phyloP scores from a whole-genome alignment of 2,113 vertebrate genomes.

The Reinhardtius hippoglossoides region DNA sequence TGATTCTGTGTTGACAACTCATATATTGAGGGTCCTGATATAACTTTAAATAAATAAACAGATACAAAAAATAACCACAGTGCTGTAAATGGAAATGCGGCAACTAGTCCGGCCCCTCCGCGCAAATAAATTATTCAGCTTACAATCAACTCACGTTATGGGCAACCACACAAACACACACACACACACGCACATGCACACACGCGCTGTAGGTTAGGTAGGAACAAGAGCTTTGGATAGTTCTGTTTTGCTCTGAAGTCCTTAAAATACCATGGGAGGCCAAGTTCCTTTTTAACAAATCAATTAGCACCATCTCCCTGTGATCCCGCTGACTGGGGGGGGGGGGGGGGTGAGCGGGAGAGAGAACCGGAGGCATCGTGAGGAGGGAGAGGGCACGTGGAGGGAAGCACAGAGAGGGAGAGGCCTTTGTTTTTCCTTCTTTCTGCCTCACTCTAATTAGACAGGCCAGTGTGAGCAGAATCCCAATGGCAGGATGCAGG shows the following conservation, averaged over 20 bases:
- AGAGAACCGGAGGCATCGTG: conserved; percentile 31
- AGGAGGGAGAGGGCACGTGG: conserved; percentile 51
- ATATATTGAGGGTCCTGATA: conserved; percentile 22
- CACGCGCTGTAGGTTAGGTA: conserved; percentile 18
- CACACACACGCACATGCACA: not conserved
- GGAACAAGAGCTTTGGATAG: not conserved
- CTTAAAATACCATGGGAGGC: conserved; percentile 38
- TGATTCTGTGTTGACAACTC: conserved; percentile 39
- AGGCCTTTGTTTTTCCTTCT: conserved; percentile 69
- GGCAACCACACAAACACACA: not conserved
- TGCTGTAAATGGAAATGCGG: conserved; percentile 45
- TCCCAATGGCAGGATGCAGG: conserved; percentile 66
- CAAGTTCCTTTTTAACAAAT: conserved; percentile 68
- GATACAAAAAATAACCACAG: conserved; percentile 13
- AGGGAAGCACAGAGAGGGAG: conserved; percentile 48
- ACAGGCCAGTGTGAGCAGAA: conserved; percentile 77
- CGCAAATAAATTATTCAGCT: conserved; percentile 67
- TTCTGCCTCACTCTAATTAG: conserved; percentile 77
- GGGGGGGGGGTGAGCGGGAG: conserved; percentile 43
- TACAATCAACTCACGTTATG: conserved; percentile 45
- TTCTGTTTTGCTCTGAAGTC: conserved; percentile 26
- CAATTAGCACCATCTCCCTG: conserved; percentile 71
- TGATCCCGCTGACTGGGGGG: conserved; percentile 62
- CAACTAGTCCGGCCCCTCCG: conserved; percentile 21
- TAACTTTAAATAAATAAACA: conserved; percentile 63